These are phyloP conservation scores for Dromas ardeola DNA, from an alignment of 2,113 vertebrate genomes.

Conservation along the genomic window DNA sequence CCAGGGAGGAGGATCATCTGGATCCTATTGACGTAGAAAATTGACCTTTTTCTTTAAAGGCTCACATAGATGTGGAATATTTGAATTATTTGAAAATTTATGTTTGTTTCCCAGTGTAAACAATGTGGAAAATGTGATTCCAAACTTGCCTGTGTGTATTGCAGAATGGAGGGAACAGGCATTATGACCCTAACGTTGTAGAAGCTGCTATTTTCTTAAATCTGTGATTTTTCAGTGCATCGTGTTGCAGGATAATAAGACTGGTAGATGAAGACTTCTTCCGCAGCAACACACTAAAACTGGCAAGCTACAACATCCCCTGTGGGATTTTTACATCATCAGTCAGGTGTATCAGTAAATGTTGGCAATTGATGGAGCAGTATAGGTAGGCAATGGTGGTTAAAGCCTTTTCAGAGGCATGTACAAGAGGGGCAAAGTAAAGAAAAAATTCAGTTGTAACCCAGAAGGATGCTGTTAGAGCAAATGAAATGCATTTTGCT, in stretches of 20 bases:
- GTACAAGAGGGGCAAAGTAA: neutral
- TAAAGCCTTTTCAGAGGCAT: neutral
- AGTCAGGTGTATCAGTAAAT: neutral
- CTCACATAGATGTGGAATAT: neutral
- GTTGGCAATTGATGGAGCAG: neutral
- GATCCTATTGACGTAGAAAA: neutral
- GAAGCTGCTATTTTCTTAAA: neutral
- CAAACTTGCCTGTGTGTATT: neutral
- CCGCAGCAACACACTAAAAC: neutral
- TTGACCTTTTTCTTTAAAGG: neutral
- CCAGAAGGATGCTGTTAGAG: neutral
- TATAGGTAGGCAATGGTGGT: neutral
- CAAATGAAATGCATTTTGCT: neutral
- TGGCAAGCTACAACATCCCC: neutral
- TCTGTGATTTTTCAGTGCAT: neutral
- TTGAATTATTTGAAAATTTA: neutral
- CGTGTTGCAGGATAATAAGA: neutral
- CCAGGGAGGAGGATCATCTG: neutral
- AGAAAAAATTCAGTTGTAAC: neutral
- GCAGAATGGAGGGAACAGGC: neutral
- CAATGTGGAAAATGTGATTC: neutral
- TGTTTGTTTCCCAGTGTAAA: neutral
- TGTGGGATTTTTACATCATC: neutral
- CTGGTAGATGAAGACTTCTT: neutral
- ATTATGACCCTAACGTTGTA: neutral